Percentiles rank a stretch among this genome's conserved stretches.
phyloP scores from a whole-genome alignment of 2,888 invertebrate genomes.

The Calameuta idolon region DNA sequence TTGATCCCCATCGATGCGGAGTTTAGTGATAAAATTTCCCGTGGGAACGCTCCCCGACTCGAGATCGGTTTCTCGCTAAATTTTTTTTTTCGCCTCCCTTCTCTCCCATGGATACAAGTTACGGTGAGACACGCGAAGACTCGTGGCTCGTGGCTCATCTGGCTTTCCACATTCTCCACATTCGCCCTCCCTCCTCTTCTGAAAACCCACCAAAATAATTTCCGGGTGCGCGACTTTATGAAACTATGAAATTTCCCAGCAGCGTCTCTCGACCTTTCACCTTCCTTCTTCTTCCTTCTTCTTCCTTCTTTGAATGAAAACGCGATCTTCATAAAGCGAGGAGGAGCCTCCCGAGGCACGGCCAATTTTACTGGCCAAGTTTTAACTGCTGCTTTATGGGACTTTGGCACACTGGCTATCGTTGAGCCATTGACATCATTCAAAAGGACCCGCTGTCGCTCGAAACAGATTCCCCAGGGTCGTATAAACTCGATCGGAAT shows the following conservation, averaged over 20 bases:
- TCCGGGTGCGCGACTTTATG: conserved; percentile 18
- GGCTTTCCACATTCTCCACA: background rate
- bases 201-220: conserved; percentile 22
- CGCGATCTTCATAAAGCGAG: conserved; percentile 6
- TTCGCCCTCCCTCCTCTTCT: background rate
- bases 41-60: conserved; percentile 17
- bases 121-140: background rate
- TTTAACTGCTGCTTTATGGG: conserved; percentile 51
- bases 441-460: background rate
- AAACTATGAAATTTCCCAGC: conserved; percentile 19
- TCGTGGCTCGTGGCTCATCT: background rate
- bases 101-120: background rate
- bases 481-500: background rate
- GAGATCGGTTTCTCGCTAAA: conserved; percentile 23
- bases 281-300: background rate
- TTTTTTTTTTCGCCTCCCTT: conserved; percentile 10
- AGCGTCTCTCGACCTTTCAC: background rate
- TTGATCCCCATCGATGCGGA: conserved; percentile 13
- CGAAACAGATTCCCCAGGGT: background rate
- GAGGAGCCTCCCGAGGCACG: background rate
- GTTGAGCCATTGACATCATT: conserved; percentile 33
- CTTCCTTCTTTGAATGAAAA: background rate
- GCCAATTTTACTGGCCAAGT: conserved; percentile 42
- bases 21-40: conserved; percentile 43
- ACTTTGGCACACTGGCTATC: conserved; percentile 24